These are phyloP conservation scores for Drosophila lacicola DNA, from an alignment of 2,888 invertebrate genomes.

Conservation along the genomic window DNA sequence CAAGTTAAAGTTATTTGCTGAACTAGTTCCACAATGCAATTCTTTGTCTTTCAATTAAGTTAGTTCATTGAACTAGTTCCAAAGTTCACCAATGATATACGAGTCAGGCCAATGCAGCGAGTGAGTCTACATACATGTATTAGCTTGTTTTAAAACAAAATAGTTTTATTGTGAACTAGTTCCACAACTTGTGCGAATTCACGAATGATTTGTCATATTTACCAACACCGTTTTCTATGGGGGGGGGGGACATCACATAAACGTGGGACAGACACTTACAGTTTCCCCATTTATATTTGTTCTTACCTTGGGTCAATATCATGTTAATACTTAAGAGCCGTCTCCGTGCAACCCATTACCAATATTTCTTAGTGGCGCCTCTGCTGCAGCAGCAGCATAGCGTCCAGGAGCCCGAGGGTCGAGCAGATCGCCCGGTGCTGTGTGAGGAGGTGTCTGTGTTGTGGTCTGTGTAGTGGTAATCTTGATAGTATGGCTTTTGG, in stretches of 20 bases:
- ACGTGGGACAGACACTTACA: conserved; percentile 32
- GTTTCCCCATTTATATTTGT: conserved; percentile 1
- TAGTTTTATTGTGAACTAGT: conserved; percentile 3
- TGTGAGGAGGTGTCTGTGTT: conserved; percentile 27
- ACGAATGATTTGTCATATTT: conserved; percentile 24
- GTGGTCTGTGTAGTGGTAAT: conserved; percentile 61
- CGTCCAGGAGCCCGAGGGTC: conserved; percentile 54
- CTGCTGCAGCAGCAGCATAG: conserved; percentile 68
- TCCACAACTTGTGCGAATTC: neutral
- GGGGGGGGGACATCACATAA: conserved; percentile 22
- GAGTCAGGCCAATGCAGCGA: neutral
- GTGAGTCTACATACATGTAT: neutral
- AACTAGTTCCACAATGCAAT: neutral
- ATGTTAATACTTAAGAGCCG: conserved; percentile 51
- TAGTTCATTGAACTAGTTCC: neutral
- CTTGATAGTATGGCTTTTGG: conserved; percentile 49
- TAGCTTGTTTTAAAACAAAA: neutral
- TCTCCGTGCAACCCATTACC: conserved; percentile 61
- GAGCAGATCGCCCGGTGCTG: conserved; percentile 20
- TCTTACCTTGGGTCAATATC: conserved; percentile 71
- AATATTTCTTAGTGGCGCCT: conserved; percentile 59
- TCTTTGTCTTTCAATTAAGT: too few relatives aligned
- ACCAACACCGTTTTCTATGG: conserved; percentile 40
- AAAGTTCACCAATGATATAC: neutral
- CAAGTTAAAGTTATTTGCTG: neutral